Percentiles rank a stretch among this genome's conserved stretches.
phyloP scores from a whole-genome alignment of 2,888 invertebrate species.

The Drosophila colorata region DNA sequence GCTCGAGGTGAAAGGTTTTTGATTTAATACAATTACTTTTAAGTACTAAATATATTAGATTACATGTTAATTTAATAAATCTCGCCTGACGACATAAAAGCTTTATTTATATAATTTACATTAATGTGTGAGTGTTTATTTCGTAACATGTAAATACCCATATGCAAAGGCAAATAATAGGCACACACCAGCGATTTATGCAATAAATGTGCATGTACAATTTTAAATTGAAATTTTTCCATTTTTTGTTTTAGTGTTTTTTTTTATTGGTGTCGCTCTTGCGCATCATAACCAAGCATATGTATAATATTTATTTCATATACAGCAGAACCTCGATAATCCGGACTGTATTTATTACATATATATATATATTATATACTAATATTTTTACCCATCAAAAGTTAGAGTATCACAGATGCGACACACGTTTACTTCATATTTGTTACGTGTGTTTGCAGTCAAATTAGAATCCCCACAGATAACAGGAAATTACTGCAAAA shows the following conservation, averaged over 20 bases:
- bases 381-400: too few species aligned
- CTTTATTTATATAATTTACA: not conserved
- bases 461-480: constrained; percentile 22
- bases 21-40: constrained; percentile 3
- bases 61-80: not conserved
- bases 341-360: not conserved
- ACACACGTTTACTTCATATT: not conserved
- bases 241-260: too few species aligned
- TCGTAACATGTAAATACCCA: not conserved
- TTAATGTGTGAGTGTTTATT: not conserved
- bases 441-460: constrained; percentile 11
- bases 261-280: too few species aligned
- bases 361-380: too few species aligned
- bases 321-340: too few species aligned
- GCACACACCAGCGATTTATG: not conserved
- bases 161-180: not conserved
- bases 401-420: constrained; percentile 20
- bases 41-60: not conserved
- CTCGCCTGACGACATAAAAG: not conserved
- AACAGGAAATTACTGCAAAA: constrained; percentile 11
- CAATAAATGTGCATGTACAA: constrained; percentile 2
- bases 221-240: too few species aligned
- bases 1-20: constrained; percentile 23
- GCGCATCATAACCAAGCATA: too few species aligned
- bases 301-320: not conserved